These are phyloP conservation scores for Macquaria australasica DNA, from an alignment of 2,113 vertebrate genomes.

Conservation along the genomic window DNA sequence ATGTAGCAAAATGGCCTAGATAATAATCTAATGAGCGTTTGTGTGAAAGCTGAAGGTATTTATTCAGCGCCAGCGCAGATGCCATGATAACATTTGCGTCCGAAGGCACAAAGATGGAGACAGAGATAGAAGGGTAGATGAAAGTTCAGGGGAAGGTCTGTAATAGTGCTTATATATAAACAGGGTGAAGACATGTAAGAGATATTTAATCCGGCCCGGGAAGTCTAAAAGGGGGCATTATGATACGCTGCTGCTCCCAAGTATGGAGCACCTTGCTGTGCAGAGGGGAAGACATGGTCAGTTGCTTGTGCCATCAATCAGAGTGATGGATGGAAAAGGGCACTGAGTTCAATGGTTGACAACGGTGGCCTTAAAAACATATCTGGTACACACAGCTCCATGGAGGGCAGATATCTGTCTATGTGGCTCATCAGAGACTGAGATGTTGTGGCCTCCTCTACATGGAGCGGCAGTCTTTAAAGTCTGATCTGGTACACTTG, in stretches of 20 bases:
- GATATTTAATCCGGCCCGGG: not conserved
- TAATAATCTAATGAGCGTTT: slow-evolving; percentile 51
- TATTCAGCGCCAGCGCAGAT: slow-evolving; percentile 69
- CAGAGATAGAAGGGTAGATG: slow-evolving; percentile 36
- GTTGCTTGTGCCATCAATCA: slow-evolving; percentile 17
- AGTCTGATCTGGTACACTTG: not conserved
- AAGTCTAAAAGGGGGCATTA: slow-evolving; percentile 20
- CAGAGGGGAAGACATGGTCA: not conserved
- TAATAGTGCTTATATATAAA: slow-evolving; percentile 12
- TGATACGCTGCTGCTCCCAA: not conserved
- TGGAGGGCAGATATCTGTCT: slow-evolving; percentile 28
- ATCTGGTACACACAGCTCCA: slow-evolving; percentile 34
- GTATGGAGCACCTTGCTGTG: slow-evolving; percentile 4
- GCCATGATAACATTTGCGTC: slow-evolving; percentile 44
- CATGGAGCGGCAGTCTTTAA: not conserved
- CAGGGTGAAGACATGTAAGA: not conserved
- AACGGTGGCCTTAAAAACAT: slow-evolving; percentile 45
- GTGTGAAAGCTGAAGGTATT: slow-evolving; percentile 55
- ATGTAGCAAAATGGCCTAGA: slow-evolving; percentile 9
- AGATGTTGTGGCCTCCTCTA: slow-evolving; percentile 24
- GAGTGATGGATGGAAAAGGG: slow-evolving; percentile 31
- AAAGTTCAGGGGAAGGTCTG: slow-evolving; percentile 42
- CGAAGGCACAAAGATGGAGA: slow-evolving; percentile 57
- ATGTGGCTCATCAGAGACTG: slow-evolving; percentile 32
- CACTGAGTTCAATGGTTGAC: slow-evolving; percentile 53